phyloP scores from a whole-genome alignment of 1,140 invertebrate genomes.

The Psilanteris sp. region DNA sequence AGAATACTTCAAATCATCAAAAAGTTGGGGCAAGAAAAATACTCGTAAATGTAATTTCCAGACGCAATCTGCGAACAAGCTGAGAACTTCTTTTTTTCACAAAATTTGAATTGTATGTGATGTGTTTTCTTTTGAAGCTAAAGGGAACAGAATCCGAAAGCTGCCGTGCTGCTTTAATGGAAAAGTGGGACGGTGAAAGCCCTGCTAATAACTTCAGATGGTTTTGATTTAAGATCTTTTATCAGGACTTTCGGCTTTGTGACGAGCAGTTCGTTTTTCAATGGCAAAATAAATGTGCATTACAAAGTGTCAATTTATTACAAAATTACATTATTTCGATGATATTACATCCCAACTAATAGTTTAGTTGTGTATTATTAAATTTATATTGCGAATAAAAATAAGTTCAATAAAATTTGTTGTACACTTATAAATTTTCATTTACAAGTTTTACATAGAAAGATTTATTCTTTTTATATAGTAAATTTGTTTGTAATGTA shows the following conservation, averaged over 20 bases:
- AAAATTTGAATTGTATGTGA: conserved; percentile 62
- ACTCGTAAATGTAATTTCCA: conserved; percentile 46
- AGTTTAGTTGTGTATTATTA: too few relatives aligned
- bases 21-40: conserved; percentile 53
- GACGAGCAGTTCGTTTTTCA: conserved; percentile 22
- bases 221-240: conserved; percentile 56
- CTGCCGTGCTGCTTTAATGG: conserved; percentile 50
- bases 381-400: too few relatives aligned
- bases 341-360: too few relatives aligned
- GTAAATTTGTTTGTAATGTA: too few relatives aligned
- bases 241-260: conserved; percentile 34
- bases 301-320: background rate
- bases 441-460: too few relatives aligned
- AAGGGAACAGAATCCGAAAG: conserved; percentile 42
- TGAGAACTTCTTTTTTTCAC: conserved; percentile 3
- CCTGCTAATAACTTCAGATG: conserved; percentile 59
- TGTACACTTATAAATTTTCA: too few relatives aligned
- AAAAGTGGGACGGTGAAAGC: conserved; percentile 56
- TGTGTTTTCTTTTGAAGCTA: conserved; percentile 58
- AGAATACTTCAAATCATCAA: conserved; percentile 33
- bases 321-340: too few relatives aligned
- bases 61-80: conserved; percentile 19
- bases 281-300: conserved; percentile 19
- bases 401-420: too few relatives aligned
- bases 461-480: too few relatives aligned